phyloP scores from a whole-genome alignment of 2,113 vertebrate genomes.

The Uria lomvia region DNA sequence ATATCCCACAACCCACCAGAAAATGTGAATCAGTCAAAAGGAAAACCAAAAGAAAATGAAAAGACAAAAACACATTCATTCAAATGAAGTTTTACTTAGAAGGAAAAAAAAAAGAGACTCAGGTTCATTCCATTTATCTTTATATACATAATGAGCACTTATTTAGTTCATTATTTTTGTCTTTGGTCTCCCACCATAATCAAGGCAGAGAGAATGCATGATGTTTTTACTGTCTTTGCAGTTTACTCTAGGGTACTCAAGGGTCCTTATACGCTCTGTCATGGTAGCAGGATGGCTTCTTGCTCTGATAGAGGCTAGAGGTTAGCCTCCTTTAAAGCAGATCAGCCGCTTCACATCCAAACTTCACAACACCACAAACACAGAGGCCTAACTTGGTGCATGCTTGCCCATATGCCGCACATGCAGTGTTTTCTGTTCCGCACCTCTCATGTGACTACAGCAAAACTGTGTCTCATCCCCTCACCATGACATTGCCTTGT shows the following conservation, averaged over 20 bases:
- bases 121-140: not conserved
- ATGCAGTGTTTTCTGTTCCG: not conserved
- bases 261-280: not conserved
- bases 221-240: not conserved
- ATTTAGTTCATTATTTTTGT: not conserved
- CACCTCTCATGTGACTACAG: not conserved
- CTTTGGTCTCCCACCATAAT: not conserved
- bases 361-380: not conserved
- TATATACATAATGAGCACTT: not conserved
- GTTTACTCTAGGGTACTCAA: not conserved
- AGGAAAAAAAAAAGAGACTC: not conserved
- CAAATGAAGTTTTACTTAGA: not conserved
- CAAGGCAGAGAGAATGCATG: not conserved
- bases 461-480: not conserved
- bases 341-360: not conserved
- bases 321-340: not conserved
- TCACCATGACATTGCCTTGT: not conserved
- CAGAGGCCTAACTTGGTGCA: not conserved
- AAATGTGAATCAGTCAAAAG: not conserved
- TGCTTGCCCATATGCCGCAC: not conserved
- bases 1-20: not conserved
- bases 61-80: not conserved
- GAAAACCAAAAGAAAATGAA: not conserved
- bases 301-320: not conserved
- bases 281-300: not conserved